Percentiles rank a stretch among this genome's conserved stretches.
Evolutionary conservation across 2,797 vertebrate species (phyloP).

Genomic region (Argya squamiceps): DNA sequence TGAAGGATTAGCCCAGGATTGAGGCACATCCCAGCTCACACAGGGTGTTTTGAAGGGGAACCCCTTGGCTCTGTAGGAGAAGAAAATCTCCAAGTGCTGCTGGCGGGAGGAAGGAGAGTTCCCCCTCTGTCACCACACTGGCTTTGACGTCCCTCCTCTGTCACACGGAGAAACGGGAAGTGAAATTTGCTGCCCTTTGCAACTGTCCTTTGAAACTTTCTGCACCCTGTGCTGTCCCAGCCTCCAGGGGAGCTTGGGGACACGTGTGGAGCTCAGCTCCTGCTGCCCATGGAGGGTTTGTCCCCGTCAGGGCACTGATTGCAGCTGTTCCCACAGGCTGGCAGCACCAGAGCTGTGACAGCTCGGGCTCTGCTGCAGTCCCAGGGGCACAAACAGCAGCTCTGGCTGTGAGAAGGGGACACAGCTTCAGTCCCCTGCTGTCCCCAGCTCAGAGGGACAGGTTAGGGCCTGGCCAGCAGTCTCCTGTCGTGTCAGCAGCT

Average conservation of each 20-base stretch:
- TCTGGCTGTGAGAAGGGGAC: not conserved
- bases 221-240: not conserved
- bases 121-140: not conserved
- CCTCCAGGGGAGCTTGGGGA: not conserved
- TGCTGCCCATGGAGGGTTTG: fast-evolving
- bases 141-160: not conserved
- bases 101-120: not conserved
- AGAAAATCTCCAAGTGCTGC: not conserved
- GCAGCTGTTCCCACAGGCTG: not conserved
- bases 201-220: no score
- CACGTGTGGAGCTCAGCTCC: not conserved
- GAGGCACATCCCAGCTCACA: not conserved
- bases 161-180: not conserved
- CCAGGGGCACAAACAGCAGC: not conserved
- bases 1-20: not conserved
- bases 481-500: not conserved
- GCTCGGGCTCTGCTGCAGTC: not conserved
- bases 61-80: fast-evolving
- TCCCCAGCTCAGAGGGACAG: not conserved
- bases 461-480: fast-evolving
- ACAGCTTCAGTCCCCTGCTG: not conserved
- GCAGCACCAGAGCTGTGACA: not conserved
- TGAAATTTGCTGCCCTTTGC: not conserved
- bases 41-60: not conserved
- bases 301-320: fast-evolving